phyloP scores from a whole-genome alignment of 2,113 vertebrate species.

The Menura novaehollandiae region DNA sequence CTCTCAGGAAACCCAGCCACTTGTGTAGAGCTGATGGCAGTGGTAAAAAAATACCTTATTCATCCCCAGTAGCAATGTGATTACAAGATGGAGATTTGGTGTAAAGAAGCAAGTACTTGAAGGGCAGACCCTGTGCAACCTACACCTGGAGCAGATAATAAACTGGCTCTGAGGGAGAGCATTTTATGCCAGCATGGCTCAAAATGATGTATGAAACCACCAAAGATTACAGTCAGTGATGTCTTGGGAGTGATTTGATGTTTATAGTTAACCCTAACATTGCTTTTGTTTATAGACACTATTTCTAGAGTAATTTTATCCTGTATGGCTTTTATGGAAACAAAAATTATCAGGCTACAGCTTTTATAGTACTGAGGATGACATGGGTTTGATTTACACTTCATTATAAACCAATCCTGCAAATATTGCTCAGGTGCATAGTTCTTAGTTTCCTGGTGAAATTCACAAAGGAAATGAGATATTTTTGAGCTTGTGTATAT shows the following conservation, averaged over 20 bases:
- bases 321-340: slow-evolving; percentile 53
- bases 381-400: slow-evolving; percentile 16
- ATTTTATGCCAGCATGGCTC: not conserved
- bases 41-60: not conserved
- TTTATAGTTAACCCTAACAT: slow-evolving; percentile 39
- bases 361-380: not conserved
- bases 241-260: slow-evolving; percentile 49
- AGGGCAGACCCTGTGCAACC: not conserved
- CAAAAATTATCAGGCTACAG: slow-evolving; percentile 24
- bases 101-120: not conserved
- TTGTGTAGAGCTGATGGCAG: not conserved
- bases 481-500: not conserved
- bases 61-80: not conserved
- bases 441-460: not conserved
- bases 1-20: not conserved
- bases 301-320: slow-evolving; percentile 53
- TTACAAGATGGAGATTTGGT: not conserved
- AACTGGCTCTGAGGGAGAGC: not conserved
- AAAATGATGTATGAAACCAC: slow-evolving; percentile 18
- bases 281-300: slow-evolving; percentile 39
- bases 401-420: not conserved
- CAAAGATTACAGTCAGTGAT: not conserved
- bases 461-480: not conserved
- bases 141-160: not conserved
- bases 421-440: not conserved